phyloP scores from a whole-genome alignment of 1,140 invertebrate genomes.

The Bilobella aurantiaca region DNA sequence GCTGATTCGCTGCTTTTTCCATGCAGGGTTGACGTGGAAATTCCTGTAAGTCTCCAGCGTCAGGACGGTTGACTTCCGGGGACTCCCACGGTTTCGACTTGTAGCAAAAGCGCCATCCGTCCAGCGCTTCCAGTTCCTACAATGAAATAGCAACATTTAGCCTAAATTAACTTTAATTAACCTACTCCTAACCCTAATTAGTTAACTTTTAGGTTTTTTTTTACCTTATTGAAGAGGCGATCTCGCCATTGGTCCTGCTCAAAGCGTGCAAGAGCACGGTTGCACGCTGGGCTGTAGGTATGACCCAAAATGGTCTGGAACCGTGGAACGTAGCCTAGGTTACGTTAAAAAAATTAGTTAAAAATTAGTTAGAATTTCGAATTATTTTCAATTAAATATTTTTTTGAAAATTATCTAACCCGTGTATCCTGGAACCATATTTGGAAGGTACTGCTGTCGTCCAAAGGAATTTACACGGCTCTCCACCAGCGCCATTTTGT shows the following conservation, averaged over 20 bases:
- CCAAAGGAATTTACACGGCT: constrained; percentile 30
- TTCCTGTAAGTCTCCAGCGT: constrained; percentile 26
- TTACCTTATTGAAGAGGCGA: constrained; percentile 30
- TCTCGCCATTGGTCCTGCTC: constrained; percentile 35
- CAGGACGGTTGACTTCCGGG: constrained; percentile 21
- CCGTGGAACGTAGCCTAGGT: constrained; percentile 24
- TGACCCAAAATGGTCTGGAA: constrained; percentile 32
- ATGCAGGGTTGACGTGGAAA: constrained; percentile 16
- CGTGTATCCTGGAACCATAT: constrained; percentile 30
- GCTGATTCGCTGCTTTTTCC: background rate
- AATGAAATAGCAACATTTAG: too few relatives aligned
- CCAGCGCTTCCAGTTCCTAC: constrained; percentile 33
- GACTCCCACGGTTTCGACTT: constrained; percentile 33
- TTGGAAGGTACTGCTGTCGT: constrained; percentile 31
- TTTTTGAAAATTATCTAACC: background rate
- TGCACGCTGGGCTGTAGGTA: constrained; percentile 33
- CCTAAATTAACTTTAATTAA: too few relatives aligned
- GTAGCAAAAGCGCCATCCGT: constrained; percentile 34
- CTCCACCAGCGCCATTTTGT: constrained; percentile 29
- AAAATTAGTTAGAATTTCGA: too few relatives aligned
- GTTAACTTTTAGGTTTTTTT: background rate
- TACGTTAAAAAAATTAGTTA: background rate
- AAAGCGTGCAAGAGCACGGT: constrained; percentile 30
- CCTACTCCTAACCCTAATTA: background rate
- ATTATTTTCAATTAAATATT: too few relatives aligned